These are phyloP conservation scores for Liodrosophila aerea DNA, from an alignment of 2,888 invertebrate genomes.

Conservation along the genomic window DNA sequence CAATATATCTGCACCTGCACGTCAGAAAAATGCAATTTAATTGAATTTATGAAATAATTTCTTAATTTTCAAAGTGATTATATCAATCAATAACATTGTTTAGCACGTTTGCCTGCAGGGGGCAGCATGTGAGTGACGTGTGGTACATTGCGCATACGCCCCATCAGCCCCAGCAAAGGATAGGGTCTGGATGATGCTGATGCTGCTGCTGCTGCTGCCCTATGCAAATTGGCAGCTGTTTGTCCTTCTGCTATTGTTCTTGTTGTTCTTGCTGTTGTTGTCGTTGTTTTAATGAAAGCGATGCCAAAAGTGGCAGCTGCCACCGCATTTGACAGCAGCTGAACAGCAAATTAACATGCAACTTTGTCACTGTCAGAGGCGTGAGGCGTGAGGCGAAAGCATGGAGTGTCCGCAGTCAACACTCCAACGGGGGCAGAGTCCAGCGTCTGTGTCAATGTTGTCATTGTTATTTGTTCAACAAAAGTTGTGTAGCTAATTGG, in stretches of 20 bases:
- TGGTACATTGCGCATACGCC: conserved; percentile 39
- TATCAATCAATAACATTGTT: conserved; percentile 34
- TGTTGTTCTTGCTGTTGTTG: conserved; percentile 27
- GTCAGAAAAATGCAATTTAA: too few species aligned
- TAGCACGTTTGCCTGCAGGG: conserved; percentile 20
- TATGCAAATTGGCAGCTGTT: conserved; percentile 51
- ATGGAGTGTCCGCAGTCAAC: not conserved
- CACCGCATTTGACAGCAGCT: conserved; percentile 45
- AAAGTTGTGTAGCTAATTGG: conserved; percentile 58
- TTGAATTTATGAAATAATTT: conserved; percentile 13
- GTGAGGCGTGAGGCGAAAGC: not conserved
- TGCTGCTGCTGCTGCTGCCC: conserved; percentile 15
- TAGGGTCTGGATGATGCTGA: not conserved
- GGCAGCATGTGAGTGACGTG: not conserved
- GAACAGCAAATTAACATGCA: conserved; percentile 56
- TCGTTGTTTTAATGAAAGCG: conserved; percentile 44
- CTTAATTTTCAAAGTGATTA: conserved; percentile 29
- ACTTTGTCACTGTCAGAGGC: conserved; percentile 27
- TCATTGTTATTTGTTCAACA: conserved; percentile 48
- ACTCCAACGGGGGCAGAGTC: not conserved
- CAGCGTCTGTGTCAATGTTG: conserved; percentile 44
- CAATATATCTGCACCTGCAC: too few species aligned
- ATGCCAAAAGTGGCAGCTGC: conserved; percentile 48
- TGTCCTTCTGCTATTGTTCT: conserved; percentile 1
- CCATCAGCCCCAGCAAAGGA: conserved; percentile 16